Percentiles rank a stretch among this genome's conserved stretches.
These are phyloP conservation scores for Polia nebulosa DNA, from an alignment of 2,888 invertebrate species.

Conservation along the genomic window DNA sequence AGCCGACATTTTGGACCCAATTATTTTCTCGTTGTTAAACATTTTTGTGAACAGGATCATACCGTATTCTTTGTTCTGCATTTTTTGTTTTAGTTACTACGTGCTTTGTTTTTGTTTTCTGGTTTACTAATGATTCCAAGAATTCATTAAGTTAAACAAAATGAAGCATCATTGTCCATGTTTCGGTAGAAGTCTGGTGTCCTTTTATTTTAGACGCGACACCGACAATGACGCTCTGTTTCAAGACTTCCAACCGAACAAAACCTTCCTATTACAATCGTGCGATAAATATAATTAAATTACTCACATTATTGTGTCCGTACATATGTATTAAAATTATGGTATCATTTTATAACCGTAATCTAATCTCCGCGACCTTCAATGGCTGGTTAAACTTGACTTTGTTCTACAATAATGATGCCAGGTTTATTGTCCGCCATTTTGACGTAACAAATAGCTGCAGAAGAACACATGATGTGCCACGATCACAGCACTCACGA, in stretches of 20 bases:
- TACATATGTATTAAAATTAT: conserved; percentile 29
- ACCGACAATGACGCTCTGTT: neutral
- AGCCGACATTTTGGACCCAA: neutral
- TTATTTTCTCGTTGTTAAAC: neutral
- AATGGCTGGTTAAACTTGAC: conserved; percentile 57
- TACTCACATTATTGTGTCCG: conserved; percentile 21
- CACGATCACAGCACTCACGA: neutral
- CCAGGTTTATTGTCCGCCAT: conserved; percentile 31
- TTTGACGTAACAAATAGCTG: conserved; percentile 19
- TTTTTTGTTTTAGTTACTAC: neutral
- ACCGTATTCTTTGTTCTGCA: conserved; percentile 1
- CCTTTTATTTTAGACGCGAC: neutral
- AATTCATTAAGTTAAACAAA: conserved; percentile 3
- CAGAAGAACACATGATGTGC: neutral
- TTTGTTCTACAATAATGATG: conserved; percentile 32
- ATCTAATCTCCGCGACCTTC: conserved; percentile 64
- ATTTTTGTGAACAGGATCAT: neutral
- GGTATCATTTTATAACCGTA: conserved; percentile 45
- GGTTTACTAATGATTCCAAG: conserved; percentile 8
- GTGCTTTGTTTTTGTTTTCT: neutral
- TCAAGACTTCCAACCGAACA: neutral
- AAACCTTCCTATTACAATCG: conserved; percentile 20
- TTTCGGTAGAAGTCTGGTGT: too few species aligned
- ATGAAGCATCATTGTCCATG: neutral
- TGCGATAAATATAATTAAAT: conserved; percentile 29